phyloP scores from a whole-genome alignment of 2,888 invertebrate genomes.

The Pomacea canaliculata region DNA sequence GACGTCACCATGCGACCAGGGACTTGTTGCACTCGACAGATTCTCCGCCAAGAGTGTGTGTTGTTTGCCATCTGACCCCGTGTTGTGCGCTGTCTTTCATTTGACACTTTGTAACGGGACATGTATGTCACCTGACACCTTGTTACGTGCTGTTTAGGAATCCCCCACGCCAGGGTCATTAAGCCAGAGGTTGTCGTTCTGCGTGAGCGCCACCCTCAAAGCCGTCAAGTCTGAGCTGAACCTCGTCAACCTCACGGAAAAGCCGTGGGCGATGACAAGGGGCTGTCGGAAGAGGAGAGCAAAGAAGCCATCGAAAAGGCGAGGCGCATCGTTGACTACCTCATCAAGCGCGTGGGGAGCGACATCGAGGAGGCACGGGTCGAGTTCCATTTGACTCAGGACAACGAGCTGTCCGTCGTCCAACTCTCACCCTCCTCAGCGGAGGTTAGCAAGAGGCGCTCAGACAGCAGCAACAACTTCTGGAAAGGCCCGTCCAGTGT shows the following conservation, averaged over 20 bases:
- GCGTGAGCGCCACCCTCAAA: constrained; percentile 11
- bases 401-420: neutral
- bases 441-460: neutral
- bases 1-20: no score
- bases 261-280: neutral
- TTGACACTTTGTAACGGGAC: no score
- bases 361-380: constrained; percentile 5
- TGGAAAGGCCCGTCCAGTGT: neutral
- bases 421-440: neutral
- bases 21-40: no score
- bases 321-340: constrained; percentile 5
- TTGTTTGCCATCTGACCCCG: no score
- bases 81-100: no score
- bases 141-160: no score
- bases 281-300: neutral
- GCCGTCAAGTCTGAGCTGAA: constrained; percentile 18
- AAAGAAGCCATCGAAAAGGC: constrained; percentile 2
- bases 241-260: neutral
- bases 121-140: no score
- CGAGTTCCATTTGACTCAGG: neutral
- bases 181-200: neutral
- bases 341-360: constrained; percentile 9
- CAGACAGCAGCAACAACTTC: neutral
- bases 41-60: no score
- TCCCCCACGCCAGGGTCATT: neutral